Evolutionary conservation across 2,888 invertebrate species (phyloP), one percentile per base, ranked within the genome.

Genomic region (Rhyacophila evoluta): DNA sequence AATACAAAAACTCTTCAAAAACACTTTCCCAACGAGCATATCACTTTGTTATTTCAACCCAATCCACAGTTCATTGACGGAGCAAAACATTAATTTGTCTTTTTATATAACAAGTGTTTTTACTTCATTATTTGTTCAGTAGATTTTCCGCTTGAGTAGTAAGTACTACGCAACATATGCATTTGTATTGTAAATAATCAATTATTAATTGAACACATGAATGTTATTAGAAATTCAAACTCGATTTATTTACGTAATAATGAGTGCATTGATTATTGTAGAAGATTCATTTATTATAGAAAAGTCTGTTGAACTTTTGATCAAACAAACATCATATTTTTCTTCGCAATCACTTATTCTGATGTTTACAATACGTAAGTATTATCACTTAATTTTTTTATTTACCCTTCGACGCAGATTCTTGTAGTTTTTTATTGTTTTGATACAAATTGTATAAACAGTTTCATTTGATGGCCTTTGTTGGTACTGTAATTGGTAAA

Each of bases 91-190:
- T 55, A 6, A 55, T 55, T 55, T 19, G 2, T 33, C 55, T 55
- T 55, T 55, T 55, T 55, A 55, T 55, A 55, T 55, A 55, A 55
- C 55, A 55, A 55, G 19, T 55, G 55, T 25, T 10, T 55, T 33
- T 6, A 6, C 29, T 33, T 6, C 29, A 6, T 33, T 55, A 55
- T 55, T 55, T 15, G 19, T 19, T 55, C 19, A 55, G 19, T 5
- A 10, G 19, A 25, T 15, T 55, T n/a, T 55, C 55, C 19, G 55
- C 55, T 55, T n/a, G n/a, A n/a, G 19, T 55, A 25, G 19, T 19
- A 55, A 8, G 15, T 55, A 55, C 55, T 55, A 55, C 55, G 55
- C 55, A 55, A 4, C 55, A 55, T 4, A 55, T 25, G 55, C 12
- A 25, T 55, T 55, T 19, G 25, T 55, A 25, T 55, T 19, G 55